phyloP scores from a whole-genome alignment of 2,113 vertebrate species.

The Eupsittula cactorum region DNA sequence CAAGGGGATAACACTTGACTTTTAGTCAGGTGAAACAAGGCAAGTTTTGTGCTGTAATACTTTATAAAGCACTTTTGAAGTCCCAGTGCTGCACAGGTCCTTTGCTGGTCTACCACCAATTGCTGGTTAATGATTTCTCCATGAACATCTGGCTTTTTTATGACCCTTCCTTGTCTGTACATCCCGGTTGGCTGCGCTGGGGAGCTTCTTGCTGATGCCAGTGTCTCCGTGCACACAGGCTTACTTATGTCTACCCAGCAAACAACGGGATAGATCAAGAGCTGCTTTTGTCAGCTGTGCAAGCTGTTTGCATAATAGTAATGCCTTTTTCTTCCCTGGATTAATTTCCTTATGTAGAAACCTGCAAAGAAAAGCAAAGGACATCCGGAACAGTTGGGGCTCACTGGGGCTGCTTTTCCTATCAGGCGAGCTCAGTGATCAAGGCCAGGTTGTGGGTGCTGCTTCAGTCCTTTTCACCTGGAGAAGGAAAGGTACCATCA shows the following conservation, averaged over 20 bases:
- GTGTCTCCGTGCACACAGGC: neutral
- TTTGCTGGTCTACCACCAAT: neutral
- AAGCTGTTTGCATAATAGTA: neutral
- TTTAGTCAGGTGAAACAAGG: neutral
- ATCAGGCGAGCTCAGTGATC: neutral
- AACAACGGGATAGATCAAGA: neutral
- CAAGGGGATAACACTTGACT: neutral
- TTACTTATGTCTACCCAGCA: neutral
- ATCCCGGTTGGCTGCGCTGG: fast-evolving
- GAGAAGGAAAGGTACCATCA: neutral
- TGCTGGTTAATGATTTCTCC: neutral
- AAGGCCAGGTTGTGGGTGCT: neutral
- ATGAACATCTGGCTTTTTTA: neutral
- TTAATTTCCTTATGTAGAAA: neutral
- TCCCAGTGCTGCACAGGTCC: neutral
- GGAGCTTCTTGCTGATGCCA: fast-evolving
- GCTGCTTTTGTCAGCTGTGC: neutral
- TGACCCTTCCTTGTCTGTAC: neutral
- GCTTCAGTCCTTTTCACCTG: neutral
- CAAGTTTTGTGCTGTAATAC: neutral
- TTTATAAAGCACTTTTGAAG: neutral
- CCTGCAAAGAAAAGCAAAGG: neutral
- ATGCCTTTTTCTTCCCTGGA: neutral
- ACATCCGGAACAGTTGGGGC: neutral
- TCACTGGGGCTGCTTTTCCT: neutral